These are phyloP conservation scores for Cydia strobilella DNA, from an alignment of 1,140 invertebrate species.

Conservation along the genomic window DNA sequence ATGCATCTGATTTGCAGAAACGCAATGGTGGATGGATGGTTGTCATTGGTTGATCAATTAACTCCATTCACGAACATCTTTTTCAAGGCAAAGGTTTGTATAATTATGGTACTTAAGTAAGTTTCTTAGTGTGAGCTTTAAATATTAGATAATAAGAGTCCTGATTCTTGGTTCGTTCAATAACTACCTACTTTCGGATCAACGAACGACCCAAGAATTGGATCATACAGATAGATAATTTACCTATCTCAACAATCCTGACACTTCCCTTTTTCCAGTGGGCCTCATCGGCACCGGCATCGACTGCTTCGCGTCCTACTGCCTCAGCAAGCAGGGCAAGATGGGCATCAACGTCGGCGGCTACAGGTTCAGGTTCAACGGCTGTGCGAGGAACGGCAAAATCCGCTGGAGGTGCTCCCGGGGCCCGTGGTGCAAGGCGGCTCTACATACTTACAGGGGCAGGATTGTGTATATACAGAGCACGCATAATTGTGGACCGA, in stretches of 20 bases:
- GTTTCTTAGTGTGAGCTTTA: not conserved
- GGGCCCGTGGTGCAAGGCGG: constrained; percentile 73
- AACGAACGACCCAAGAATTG: not conserved
- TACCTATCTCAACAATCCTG: not conserved
- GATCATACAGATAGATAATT: not conserved
- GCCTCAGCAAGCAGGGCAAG: constrained; percentile 75
- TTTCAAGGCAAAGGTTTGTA: not conserved
- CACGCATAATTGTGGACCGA: constrained; percentile 70
- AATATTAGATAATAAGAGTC: not conserved
- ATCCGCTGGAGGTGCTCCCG: constrained; percentile 71
- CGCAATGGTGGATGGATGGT: too few species aligned
- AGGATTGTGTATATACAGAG: constrained; percentile 74
- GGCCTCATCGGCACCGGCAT: constrained; percentile 66
- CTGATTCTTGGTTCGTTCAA: constrained; percentile 7
- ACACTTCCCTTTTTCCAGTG: constrained; percentile 47
- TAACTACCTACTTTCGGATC: not conserved
- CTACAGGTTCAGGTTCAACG: constrained; percentile 72
- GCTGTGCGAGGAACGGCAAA: constrained; percentile 71
- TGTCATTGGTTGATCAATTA: too few species aligned
- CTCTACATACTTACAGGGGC: constrained; percentile 69
- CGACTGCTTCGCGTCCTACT: constrained; percentile 72
- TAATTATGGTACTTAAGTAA: not conserved
- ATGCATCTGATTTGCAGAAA: too few species aligned
- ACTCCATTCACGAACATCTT: too few species aligned
- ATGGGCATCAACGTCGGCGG: constrained; percentile 75